Evolutionary conservation across 2,113 vertebrate species (phyloP).

Genomic region (Mirounga angustirostris): DNA sequence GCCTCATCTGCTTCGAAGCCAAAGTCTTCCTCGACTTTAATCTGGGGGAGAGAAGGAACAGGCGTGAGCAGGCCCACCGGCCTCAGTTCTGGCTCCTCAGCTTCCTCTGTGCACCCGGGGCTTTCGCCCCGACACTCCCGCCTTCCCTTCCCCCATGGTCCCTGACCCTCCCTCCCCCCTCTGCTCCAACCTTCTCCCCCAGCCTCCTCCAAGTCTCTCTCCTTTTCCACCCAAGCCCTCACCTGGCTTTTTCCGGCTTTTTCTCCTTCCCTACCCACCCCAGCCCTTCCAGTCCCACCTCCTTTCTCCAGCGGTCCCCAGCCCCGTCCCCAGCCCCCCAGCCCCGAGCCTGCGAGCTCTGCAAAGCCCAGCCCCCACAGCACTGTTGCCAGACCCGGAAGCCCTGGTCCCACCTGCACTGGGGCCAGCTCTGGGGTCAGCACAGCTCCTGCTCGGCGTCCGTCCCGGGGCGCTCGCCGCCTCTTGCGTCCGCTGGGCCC

Average conservation of each 20-base stretch:
- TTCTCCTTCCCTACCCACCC: background rate
- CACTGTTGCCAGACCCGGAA: background rate
- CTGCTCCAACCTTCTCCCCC: background rate
- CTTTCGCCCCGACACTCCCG: background rate
- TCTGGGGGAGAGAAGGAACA: slow-evolving; percentile 51
- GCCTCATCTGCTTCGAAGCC: slow-evolving; percentile 83
- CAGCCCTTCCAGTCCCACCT: background rate
- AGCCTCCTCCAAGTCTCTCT: background rate
- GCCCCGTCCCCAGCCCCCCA: no score
- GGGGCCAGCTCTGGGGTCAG: slow-evolving; percentile 80
- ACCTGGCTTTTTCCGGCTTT: background rate
- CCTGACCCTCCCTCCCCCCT: background rate
- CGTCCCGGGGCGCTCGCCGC: slow-evolving; percentile 78
- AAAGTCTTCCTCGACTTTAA: slow-evolving; percentile 86
- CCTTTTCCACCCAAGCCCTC: background rate
- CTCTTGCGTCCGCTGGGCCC: slow-evolving; percentile 81
- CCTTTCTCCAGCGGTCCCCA: background rate
- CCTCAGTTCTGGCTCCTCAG: no score
- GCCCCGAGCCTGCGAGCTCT: background rate
- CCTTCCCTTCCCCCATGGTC: background rate
- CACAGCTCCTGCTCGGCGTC: slow-evolving; percentile 33
- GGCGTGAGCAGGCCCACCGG: background rate
- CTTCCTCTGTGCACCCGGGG: background rate
- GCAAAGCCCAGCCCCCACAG: background rate
- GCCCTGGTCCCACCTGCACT: slow-evolving; percentile 41